Evolutionary conservation across 1,140 invertebrate species (phyloP).

Genomic region (Hyphantria cunea): DNA sequence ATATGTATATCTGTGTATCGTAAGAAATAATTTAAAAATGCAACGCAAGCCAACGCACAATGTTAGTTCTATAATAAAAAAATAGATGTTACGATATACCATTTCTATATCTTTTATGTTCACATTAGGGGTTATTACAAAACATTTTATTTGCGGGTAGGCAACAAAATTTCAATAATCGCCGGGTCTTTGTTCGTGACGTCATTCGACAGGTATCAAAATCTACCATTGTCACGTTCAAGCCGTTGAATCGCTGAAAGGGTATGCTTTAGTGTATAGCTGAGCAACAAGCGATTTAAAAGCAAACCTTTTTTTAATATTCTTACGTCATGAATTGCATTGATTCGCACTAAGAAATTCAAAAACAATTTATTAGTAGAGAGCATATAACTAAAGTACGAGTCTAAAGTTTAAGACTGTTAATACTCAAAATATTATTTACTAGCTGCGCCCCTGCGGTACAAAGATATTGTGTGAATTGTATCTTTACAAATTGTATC

Average conservation of each 20-base stretch:
- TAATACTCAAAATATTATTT: too few relatives aligned
- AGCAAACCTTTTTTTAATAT: background rate
- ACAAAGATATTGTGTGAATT: too few relatives aligned
- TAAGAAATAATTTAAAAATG: background rate
- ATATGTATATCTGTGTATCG: background rate
- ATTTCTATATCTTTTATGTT: constrained; percentile 14
- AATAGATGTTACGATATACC: constrained; percentile 11
- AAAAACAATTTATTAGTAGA: background rate
- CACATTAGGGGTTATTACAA: constrained; percentile 19
- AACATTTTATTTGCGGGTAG: constrained; percentile 24
- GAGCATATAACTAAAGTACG: background rate
- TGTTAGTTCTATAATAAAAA: constrained; percentile 13
- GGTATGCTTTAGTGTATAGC: background rate
- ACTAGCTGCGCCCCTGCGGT: too few relatives aligned
- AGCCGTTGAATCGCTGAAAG: background rate
- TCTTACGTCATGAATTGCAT: too few relatives aligned
- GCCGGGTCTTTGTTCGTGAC: background rate
- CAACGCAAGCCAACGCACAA: background rate
- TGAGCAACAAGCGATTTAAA: background rate
- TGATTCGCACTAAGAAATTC: too few relatives aligned
- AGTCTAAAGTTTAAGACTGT: too few relatives aligned
- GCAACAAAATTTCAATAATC: constrained; percentile 28
- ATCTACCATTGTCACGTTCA: background rate
- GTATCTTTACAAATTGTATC: too few relatives aligned
- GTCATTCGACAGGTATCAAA: constrained; percentile 1